Conservation (phyloP, 2,113 vertebrate genomes). For the Rattus rattus region DNA sequence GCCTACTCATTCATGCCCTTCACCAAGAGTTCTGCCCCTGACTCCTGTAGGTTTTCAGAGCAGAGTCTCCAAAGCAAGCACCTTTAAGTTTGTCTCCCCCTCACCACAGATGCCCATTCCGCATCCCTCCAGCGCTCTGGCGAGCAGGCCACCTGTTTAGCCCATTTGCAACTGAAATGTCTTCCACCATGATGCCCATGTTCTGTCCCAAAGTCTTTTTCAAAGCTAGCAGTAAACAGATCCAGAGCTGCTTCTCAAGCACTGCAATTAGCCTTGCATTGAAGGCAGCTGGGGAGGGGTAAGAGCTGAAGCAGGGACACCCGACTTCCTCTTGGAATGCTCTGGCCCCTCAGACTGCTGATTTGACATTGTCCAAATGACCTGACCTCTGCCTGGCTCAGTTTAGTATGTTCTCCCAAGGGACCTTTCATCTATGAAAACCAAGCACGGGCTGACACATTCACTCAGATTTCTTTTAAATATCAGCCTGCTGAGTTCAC, state of each 20-base stretch:
- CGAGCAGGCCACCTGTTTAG: background rate
- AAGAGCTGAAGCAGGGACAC: background rate
- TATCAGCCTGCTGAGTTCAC: slow-evolving; percentile 3
- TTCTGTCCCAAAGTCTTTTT: slow-evolving; percentile 80
- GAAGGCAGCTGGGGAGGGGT: background rate
- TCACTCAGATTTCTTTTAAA: background rate
- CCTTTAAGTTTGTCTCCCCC: background rate
- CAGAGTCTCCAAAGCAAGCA: background rate
- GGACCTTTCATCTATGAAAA: slow-evolving; percentile 28
- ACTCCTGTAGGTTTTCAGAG: slow-evolving; percentile 22
- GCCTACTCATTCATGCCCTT: background rate
- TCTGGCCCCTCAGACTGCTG: slow-evolving; percentile 58
- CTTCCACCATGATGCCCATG: slow-evolving; percentile 76
- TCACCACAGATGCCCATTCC: background rate
- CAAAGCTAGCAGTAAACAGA: slow-evolving; percentile 79
- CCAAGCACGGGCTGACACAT: background rate
- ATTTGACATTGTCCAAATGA: slow-evolving; percentile 47
- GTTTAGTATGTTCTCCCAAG: slow-evolving; percentile 64
- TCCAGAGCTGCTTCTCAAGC: slow-evolving; percentile 81
- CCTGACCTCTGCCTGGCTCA: slow-evolving; percentile 52
- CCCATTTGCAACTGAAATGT: slow-evolving; percentile 62
- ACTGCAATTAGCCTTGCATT: slow-evolving; percentile 77
- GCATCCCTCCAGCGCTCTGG: background rate
- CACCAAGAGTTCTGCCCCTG: background rate
- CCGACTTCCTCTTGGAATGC: slow-evolving; percentile 73